Conservation (phyloP, 2,797 vertebrate genomes). For the Characodon lateralis region DNA sequence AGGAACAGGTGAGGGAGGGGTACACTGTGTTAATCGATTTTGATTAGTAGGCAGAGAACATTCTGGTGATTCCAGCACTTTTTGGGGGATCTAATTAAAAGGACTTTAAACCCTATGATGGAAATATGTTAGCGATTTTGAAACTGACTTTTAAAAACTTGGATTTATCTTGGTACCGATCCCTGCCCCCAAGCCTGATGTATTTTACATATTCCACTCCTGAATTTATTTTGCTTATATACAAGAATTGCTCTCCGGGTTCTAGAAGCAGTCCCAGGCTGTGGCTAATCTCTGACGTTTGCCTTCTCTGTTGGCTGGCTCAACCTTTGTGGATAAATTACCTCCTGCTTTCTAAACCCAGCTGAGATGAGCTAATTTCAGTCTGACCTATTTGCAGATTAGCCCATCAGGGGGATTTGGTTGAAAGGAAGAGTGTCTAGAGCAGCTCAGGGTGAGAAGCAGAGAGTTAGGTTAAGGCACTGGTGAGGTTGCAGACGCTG, state of each 20-base stretch:
- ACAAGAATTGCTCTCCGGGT: background rate
- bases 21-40: no score
- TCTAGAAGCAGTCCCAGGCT: constrained; percentile 53
- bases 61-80: no score
- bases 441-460: constrained; percentile 12
- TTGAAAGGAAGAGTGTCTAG: constrained; percentile 31
- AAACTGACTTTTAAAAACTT: no score
- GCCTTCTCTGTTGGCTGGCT: constrained; percentile 28
- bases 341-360: constrained; percentile 52
- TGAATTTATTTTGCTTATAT: background rate
- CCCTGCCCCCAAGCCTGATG: no score
- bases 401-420: constrained; percentile 56
- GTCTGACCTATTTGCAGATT: constrained; percentile 65
- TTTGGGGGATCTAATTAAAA: no score
- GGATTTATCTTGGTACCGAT: background rate
- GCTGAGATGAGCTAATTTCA: constrained; percentile 74
- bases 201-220: background rate
- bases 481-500: background rate
- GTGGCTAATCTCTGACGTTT: constrained; percentile 56
- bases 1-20: no score
- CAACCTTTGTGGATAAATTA: constrained; percentile 45
- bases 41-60: no score
- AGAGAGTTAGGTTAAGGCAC: background rate
- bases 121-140: no score
- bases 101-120: no score